Base-by-base conservation (phyloP, 2,797 vertebrate genomes). In the Spinus olivaceus region DNA sequence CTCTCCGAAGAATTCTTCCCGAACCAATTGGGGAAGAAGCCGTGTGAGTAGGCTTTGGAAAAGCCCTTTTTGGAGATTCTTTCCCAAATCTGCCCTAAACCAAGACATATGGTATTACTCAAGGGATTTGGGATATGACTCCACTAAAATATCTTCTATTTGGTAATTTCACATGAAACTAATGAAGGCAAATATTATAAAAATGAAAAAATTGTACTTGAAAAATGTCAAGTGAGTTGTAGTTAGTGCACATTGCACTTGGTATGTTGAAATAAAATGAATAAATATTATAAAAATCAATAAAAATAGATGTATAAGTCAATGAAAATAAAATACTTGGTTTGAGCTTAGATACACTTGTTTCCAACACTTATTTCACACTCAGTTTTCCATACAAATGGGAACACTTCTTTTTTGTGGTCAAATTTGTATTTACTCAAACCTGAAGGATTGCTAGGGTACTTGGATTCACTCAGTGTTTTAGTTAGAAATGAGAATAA, bases 281-380 rank as follows among this genome's bases (percentile, higher is more conserved):
- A 83, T 72, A 92, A 81, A 88, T 94, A 86, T 53, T 64, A 32
- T 46, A 91, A 69, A 9, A 86, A 78, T 95, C 57, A 93, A 60
- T 95, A 63, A 59, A 89, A 86, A 51, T 74, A 30, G 41, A 61
- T 19, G 3, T 51, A 50, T 54, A 69, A 50, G 20, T 90, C 69
- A 76, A 65, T 65, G 16, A 69, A 81, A 95, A 81, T 83, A 77
- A 94, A 93, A 96, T 49, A 44, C 63, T 39, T 80, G 30, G 6
- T 35, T 93, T 72, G 33, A 84, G 21, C 12, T 87, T 71, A 81
- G 53, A 28, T 63, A 57, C 22, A 9, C 12, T 69, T 74, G 76
- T 81, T 89, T 57, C 61, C 22, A 67, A 51, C 8, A 44, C 1
- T 3, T 67, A 54, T 93, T 95, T 94, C 12, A 86, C 89, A 60